Evolutionary conservation across 2,888 invertebrate genomes (phyloP).

Genomic region (Epinotia bilunana): DNA sequence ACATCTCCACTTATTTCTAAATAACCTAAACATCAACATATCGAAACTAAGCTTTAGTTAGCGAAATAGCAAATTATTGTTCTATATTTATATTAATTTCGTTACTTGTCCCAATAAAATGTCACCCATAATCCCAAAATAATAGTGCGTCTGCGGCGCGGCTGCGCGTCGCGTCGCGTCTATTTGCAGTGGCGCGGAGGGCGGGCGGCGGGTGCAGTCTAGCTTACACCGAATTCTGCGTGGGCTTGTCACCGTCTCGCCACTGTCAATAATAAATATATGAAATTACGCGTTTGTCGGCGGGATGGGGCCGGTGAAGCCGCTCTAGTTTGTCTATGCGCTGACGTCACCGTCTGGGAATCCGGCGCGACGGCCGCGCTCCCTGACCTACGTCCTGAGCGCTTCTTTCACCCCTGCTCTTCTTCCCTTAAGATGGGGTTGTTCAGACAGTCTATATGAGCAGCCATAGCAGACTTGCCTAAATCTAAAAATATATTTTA

Average conservation of each 20-base stretch:
- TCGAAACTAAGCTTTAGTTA: too few species aligned
- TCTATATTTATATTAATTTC: constrained; percentile 1
- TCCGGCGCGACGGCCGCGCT: constrained; percentile 71
- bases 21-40: constrained; percentile 12
- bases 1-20: not conserved
- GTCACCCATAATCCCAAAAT: constrained; percentile 25
- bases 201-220: constrained; percentile 62
- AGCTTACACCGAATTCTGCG: constrained; percentile 68
- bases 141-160: constrained; percentile 25
- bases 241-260: constrained; percentile 82
- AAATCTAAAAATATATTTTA: not conserved
- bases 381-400: constrained; percentile 80
- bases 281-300: constrained; percentile 78
- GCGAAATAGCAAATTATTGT: too few species aligned
- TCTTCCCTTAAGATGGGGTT: constrained; percentile 32
- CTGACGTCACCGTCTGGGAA: constrained; percentile 83
- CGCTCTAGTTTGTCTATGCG: constrained; percentile 81
- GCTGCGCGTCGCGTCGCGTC: constrained; percentile 44
- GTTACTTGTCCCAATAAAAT: constrained; percentile 21
- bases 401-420: constrained; percentile 48
- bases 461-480: not conserved
- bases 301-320: constrained; percentile 77
- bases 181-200: constrained; percentile 68
- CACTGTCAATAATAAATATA: constrained; percentile 81
- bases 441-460: not conserved